These are phyloP conservation scores for Acanthosepion lycidas DNA, from an alignment of 2,888 invertebrate genomes.

Conservation along the genomic window DNA sequence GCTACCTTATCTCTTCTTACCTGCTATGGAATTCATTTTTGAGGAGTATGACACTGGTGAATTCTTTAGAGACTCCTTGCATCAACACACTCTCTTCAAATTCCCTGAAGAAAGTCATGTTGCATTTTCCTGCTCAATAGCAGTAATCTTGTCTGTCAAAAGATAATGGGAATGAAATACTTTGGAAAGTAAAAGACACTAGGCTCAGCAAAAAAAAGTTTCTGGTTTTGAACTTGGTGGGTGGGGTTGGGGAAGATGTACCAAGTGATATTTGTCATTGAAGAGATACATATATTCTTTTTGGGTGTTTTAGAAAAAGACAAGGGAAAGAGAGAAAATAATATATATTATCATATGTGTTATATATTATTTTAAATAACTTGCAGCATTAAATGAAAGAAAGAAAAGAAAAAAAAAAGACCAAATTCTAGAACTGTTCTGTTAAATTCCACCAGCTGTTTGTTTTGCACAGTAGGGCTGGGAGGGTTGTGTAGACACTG, in stretches of 20 bases:
- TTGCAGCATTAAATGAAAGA: conserved; percentile 17
- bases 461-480: background rate
- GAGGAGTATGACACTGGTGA: background rate
- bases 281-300: conserved; percentile 34
- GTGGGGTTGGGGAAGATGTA: background rate
- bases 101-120: background rate
- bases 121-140: background rate
- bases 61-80: conserved; percentile 10
- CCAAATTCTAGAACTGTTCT: background rate
- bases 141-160: background rate
- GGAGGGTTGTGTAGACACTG: background rate
- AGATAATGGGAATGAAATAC: background rate
- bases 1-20: background rate
- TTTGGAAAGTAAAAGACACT: background rate
- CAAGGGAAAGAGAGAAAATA: background rate
- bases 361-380: background rate
- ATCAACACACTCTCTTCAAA: background rate
- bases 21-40: background rate
- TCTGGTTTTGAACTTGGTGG: background rate
- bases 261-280: background rate
- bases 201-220: background rate
- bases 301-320: background rate
- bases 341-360: background rate
- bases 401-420: background rate
- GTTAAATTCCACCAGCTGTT: background rate